Conservation (phyloP, 2,113 vertebrate species). For the Rattus rattus region DNA sequence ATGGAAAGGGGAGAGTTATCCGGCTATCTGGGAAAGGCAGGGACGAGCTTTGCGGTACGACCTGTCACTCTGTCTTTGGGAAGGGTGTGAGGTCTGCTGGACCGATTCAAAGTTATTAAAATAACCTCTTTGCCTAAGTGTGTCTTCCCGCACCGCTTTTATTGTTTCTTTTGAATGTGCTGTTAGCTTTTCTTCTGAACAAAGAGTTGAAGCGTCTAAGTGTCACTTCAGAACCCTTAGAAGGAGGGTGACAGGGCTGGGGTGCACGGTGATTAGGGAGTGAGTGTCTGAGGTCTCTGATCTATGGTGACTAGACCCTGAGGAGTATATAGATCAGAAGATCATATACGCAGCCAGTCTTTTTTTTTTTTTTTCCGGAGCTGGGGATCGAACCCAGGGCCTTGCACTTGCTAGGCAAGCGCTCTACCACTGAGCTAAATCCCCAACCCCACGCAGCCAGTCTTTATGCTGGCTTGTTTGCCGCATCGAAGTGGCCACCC, state of each 20-base stretch:
- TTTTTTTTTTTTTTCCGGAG: no score
- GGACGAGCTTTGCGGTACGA: neutral
- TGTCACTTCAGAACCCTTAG: neutral
- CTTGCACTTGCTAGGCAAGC: no score
- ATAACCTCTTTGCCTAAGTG: neutral
- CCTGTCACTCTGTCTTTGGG: neutral
- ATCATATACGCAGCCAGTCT: fast-evolving
- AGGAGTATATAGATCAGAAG: fast-evolving
- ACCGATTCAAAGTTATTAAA: conserved; percentile 22
- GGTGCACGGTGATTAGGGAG: neutral
- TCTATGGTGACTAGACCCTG: fast-evolving
- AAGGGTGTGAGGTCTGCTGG: neutral
- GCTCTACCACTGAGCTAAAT: no score
- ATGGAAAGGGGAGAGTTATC: conserved; percentile 57
- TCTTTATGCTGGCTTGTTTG: neutral
- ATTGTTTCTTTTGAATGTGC: neutral
- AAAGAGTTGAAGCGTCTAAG: neutral
- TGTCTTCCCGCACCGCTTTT: neutral
- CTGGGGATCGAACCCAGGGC: no score
- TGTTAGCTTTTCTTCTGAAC: neutral
- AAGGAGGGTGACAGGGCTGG: fast-evolving
- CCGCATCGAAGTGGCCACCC: fast-evolving
- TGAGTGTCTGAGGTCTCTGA: fast-evolving
- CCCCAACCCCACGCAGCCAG: no score
- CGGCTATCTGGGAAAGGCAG: conserved; percentile 37